Base-by-base conservation (phyloP, 2,888 invertebrate genomes). In the Nycteola revayana region DNA sequence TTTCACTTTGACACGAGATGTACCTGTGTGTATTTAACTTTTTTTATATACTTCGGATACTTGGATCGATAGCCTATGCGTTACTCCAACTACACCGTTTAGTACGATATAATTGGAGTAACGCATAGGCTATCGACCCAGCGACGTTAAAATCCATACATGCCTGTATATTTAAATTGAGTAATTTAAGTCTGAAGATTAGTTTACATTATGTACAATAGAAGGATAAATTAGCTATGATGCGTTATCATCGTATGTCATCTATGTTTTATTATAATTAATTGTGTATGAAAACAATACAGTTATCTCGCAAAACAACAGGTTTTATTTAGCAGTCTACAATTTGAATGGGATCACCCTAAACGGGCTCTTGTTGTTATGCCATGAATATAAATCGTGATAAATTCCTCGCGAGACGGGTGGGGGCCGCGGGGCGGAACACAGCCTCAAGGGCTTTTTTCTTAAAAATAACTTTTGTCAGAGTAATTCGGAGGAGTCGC, bases 351-450 rank as follows among this genome's bases (percentile, higher is more conserved):
- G 77, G 75, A 78, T 81, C 81, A 70, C 77, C 82, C 82, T 77
- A 79, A 84, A 84, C 77, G 75, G 65, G 75, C 75, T 82, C 79
- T 81, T 86, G 87, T 85, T 87, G 84, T 82, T 86, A 87, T 85
- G 78, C 85, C 80, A 89, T 88, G 89, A 89, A 89, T 89, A 89
- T 90, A 91, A 91, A 89, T 90, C 89, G 90, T 90, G 89, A 90
- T 90, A 90, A 90, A 90, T 90, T 90, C 89, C 85, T 78, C 75
- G 52, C 51, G 66, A 61, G 61, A 62, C 58, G 49, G 39, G 49
- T 60, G 61, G 60, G 65, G 62, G 27, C 27, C 59, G 58, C 55
- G 66, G 63, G 67, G 65, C 51, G 65, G 62, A 59, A 61, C 52
- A 58, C 66, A 72, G 79, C 84, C 85, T 83, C 85, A 70, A 78